Evolutionary conservation across 1,140 invertebrate genomes (phyloP).

Genomic region (Cydia strobilella): DNA sequence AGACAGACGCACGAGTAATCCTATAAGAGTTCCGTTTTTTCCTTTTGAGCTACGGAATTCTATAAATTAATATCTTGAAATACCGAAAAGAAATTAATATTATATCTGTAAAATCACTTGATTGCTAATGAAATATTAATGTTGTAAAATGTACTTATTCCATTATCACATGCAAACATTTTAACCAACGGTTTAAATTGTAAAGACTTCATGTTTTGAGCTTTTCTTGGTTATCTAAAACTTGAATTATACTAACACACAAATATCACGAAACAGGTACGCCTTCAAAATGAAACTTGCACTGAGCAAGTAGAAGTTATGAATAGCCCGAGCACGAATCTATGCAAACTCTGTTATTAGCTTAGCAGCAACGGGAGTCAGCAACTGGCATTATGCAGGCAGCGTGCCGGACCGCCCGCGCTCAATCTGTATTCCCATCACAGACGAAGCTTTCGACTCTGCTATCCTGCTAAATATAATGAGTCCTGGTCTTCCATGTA

Average conservation of each 20-base stretch:
- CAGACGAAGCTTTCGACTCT: background rate
- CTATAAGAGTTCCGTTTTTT: no score
- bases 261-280: slow-evolving; percentile 29
- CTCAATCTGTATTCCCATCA: background rate
- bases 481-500: background rate
- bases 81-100: no score
- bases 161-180: no score
- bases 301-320: slow-evolving; percentile 43
- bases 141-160: no score
- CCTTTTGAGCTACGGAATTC: no score
- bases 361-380: slow-evolving; percentile 52
- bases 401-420: slow-evolving; percentile 36
- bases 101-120: no score
- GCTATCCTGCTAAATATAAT: background rate
- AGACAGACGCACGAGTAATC: no score
- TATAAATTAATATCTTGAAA: no score
- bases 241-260: slow-evolving; percentile 29
- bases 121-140: no score
- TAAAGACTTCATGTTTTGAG: no score
- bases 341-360: slow-evolving; percentile 56
- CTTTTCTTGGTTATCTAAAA: no score
- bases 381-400: slow-evolving; percentile 47
- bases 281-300: slow-evolving; percentile 36
- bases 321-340: slow-evolving; percentile 46
- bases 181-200: no score